Evolutionary conservation across 2,888 invertebrate genomes (phyloP).

Genomic region (Mayetiola destructor): DNA sequence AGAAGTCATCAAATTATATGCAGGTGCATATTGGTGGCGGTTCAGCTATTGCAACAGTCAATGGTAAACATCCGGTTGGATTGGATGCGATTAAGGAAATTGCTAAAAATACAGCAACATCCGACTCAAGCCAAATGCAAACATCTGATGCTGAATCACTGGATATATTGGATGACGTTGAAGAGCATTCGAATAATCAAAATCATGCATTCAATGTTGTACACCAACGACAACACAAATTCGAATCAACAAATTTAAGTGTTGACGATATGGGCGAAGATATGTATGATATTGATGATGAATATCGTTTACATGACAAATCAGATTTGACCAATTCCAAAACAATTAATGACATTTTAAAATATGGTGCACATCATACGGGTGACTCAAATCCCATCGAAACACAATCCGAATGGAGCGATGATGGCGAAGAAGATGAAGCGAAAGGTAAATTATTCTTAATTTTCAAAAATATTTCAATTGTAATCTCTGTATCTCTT

Average conservation of each 20-base stretch:
- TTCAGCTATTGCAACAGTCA: neutral
- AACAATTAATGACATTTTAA: constrained; percentile 34
- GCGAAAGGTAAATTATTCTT: constrained; percentile 39
- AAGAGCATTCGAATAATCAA: neutral
- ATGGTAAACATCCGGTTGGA: constrained; percentile 50
- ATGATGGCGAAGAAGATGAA: constrained; percentile 48
- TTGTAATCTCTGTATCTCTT: neutral
- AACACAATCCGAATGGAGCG: constrained; percentile 74
- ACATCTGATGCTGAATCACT: constrained; percentile 35
- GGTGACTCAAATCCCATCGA: constrained; percentile 39
- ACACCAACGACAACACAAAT: neutral
- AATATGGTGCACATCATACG: constrained; percentile 35
- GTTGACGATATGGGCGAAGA: neutral
- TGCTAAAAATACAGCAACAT: constrained; percentile 45
- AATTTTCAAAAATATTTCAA: neutral
- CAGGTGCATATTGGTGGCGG: constrained; percentile 27
- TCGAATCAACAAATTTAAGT: neutral
- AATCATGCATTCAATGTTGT: constrained; percentile 22
- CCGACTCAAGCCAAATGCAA: constrained; percentile 36
- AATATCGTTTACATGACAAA: neutral
- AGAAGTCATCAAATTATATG: constrained; percentile 22
- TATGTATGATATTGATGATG: neutral
- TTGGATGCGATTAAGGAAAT: constrained; percentile 64
- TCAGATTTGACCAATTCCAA: constrained; percentile 7
- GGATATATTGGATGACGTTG: constrained; percentile 30